Evolutionary conservation across 1,140 invertebrate genomes (phyloP), one percentile per base, ranked within the genome.

Genomic region (Thereuonema tuberculata): DNA sequence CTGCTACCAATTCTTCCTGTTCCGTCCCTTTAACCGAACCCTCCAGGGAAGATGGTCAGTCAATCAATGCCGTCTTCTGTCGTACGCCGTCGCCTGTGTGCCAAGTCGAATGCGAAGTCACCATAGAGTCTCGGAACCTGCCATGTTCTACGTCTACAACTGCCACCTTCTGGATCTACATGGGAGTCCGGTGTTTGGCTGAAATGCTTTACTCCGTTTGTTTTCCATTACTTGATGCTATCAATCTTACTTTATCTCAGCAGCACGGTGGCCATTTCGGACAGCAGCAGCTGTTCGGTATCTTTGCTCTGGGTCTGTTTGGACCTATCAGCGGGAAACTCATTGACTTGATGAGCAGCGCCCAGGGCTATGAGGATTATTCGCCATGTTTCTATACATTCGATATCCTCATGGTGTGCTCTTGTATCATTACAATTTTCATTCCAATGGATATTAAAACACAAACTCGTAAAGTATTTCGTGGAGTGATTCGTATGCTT

Each of bases 261-360:
- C 84, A 88, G 68, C 86, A 86, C 5, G 78, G 84, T 12, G 85
- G 85, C 0, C 85, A 88, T 66, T 84, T 88, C 15, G 87, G 87
- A 12, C 78, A 83, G 15, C 85, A 89, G 69, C 75, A 88, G 52
- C 83, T 82, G 0, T 85, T 82, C 67, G 86, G 86, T 1, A 82
- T 84, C 2, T 68, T 89, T 2, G 85, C 84, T 23, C 79, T 85
- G 59, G 83, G 83, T 1, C 69, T 84, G 17, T 80, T 86, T 65
- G 24, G 14, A 9, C 53, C 26, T 5, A 17, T 55, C 28, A 12
- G 14, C 14, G 53, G 53, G 3, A 26, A 9, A 5, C 5, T 55
- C 53, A 21, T 55, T 5, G 53, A 55, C 27, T 55, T 26, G 25
- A 5, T 28, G 21, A 26, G 21, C 14, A 28, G 9, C 3, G 3